Conservation (phyloP, 1,140 invertebrate species). For the Cheumatopsyche charites region DNA sequence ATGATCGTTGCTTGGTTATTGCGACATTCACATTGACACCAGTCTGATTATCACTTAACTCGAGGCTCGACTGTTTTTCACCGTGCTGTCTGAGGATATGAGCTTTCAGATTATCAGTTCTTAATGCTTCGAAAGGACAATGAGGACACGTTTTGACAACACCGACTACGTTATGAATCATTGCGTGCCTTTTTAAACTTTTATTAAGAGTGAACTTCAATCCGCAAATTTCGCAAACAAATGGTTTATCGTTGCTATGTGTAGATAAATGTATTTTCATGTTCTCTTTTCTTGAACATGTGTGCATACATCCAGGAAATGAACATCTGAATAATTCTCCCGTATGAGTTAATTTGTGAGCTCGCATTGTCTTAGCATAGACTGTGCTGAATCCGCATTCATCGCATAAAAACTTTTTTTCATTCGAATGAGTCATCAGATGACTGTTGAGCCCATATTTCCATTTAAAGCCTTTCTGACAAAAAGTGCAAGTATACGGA, state of each 20-base stretch:
- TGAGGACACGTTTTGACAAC: conserved; percentile 53
- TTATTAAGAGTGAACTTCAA: conserved; percentile 60
- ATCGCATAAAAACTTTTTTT: conserved; percentile 67
- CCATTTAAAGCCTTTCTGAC: conserved; percentile 69
- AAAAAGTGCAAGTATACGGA: conserved; percentile 65
- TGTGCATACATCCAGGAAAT: conserved; percentile 59
- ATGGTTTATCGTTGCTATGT: conserved; percentile 63
- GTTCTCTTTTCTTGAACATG: conserved; percentile 61
- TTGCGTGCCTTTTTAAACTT: conserved; percentile 60
- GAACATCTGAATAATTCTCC: conserved; percentile 63
- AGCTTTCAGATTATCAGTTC: conserved; percentile 64
- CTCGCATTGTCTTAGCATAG: conserved; percentile 65
- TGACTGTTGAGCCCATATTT: conserved; percentile 67
- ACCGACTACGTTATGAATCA: conserved; percentile 55
- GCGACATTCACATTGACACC: conserved; percentile 15
- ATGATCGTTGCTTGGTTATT: background rate
- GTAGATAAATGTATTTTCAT: conserved; percentile 62
- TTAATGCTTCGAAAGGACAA: conserved; percentile 62
- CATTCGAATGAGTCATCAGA: conserved; percentile 62
- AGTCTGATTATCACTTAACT: conserved; percentile 51
- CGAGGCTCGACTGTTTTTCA: conserved; percentile 54
- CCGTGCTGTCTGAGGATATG: conserved; percentile 58
- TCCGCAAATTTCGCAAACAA: conserved; percentile 62
- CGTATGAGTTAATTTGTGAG: conserved; percentile 63
- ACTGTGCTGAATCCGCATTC: conserved; percentile 67